Base-by-base conservation (phyloP, 2,888 invertebrate genomes). In the Chaetogeoica ovagalla region DNA sequence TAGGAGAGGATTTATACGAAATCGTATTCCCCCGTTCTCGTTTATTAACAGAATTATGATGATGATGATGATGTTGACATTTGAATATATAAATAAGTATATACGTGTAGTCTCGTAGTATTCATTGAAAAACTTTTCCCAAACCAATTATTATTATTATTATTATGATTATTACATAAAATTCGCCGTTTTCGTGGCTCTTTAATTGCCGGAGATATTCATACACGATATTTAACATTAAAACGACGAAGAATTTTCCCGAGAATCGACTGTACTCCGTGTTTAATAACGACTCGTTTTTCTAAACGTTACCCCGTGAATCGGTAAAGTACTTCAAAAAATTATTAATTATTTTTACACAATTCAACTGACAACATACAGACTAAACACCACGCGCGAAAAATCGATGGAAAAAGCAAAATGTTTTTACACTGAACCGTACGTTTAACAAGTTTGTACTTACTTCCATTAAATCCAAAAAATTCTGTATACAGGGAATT, bases 91-190 rank as follows among this genome's bases (percentile, higher is more conserved):
- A 15, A 37, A 1, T 30, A 30, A 2, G 4, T 30, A 30, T 15
- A 73, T 52, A 63, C 8, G n/a, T 30, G 23, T 23, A 73, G 30
- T 62, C 62, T 62, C 72, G 60, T 60, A 30, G 30, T 62, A 48
- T 62, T 62, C 30, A 72, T 62, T 73, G 62, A 73, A 73, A 72
- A 73, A 55, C 73, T 73, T 73, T 30, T 73, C 30, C 21, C 21
- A 73, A 63, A 73, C 52, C 63, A 73, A 73, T 73, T 63, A 55
- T 39, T 73, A 21, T 48, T 48, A 48, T 39, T 39, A 39, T 39
- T 39, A 39, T 39, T 39, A 73, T 73, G 52, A 55, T 37, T 48
- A 48, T 48, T 48, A 13, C 48, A 13, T 63, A 55, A 72, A 62
- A 55, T n/a, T 73, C 30, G 52, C 52, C 52, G 8, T 37, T 1